Evolutionary conservation across 2,797 vertebrate species (phyloP).

Genomic region (Pelochelys cantorii): DNA sequence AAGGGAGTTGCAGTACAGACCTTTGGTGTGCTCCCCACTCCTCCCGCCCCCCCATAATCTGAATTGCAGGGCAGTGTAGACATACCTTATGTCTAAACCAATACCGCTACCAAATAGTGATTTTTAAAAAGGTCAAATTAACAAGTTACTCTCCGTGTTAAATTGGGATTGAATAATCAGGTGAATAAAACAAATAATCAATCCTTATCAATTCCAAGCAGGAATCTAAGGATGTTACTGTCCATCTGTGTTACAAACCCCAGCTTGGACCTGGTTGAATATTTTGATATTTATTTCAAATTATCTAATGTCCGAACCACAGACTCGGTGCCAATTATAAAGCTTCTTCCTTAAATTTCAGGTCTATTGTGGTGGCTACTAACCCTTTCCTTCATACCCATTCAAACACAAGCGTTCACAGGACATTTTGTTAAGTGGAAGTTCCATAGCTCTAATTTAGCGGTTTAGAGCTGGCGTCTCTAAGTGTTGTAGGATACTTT

Average conservation of each 20-base stretch:
- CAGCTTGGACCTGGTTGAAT: neutral
- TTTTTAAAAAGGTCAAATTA: neutral
- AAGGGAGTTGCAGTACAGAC: neutral
- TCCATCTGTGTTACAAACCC: neutral
- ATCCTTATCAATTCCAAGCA: neutral
- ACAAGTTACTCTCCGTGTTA: neutral
- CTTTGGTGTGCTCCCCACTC: neutral
- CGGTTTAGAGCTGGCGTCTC: neutral
- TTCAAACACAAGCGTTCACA: neutral
- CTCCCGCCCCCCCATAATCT: neutral
- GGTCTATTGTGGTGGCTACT: neutral
- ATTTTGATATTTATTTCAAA: constrained; percentile 1
- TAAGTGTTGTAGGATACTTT: neutral
- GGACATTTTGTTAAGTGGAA: neutral
- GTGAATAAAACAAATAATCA: neutral
- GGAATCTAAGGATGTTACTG: rapidly evolving
- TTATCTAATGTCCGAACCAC: neutral
- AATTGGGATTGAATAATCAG: neutral
- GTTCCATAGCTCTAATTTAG: neutral
- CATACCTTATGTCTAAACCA: neutral
- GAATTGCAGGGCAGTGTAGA: neutral
- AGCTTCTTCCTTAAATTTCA: neutral
- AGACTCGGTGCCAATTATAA: neutral
- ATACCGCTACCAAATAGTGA: neutral
- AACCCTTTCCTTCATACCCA: neutral